phyloP scores from a whole-genome alignment of 2,888 invertebrate genomes.

The Limulus polyphemus region DNA sequence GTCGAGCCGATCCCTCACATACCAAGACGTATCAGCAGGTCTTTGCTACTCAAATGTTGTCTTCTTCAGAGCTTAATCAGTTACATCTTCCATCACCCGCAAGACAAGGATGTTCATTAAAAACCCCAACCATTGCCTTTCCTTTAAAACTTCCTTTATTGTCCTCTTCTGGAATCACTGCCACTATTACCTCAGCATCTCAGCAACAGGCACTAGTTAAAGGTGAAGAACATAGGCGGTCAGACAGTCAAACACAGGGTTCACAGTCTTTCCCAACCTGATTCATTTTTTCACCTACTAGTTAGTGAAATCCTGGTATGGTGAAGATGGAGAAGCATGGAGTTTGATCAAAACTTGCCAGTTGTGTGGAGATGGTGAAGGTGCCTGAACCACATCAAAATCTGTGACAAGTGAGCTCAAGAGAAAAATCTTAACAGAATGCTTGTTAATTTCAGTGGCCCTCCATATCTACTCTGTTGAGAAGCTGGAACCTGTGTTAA shows the following conservation, averaged over 20 bases:
- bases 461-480: no score
- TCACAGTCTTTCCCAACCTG: constrained; percentile 1
- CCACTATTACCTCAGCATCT: neutral
- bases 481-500: no score
- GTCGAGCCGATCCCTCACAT: neutral
- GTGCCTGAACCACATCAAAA: no score
- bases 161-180: constrained; percentile 1
- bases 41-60: constrained; percentile 5
- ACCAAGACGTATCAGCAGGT: constrained; percentile 4
- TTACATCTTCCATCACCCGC: neutral
- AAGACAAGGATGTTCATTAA: neutral
- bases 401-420: no score
- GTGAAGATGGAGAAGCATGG: no score
- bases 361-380: no score
- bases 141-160: constrained; percentile 4
- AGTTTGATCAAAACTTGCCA: no score
- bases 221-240: constrained; percentile 1
- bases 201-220: constrained; percentile 2
- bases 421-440: no score
- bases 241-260: constrained; percentile 1
- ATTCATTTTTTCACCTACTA: neutral
- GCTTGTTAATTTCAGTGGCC: no score
- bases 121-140: neutral
- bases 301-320: no score
- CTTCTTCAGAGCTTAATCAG: constrained; percentile 2